phyloP scores from a whole-genome alignment of 2,113 vertebrate species.

The Stegastes partitus region DNA sequence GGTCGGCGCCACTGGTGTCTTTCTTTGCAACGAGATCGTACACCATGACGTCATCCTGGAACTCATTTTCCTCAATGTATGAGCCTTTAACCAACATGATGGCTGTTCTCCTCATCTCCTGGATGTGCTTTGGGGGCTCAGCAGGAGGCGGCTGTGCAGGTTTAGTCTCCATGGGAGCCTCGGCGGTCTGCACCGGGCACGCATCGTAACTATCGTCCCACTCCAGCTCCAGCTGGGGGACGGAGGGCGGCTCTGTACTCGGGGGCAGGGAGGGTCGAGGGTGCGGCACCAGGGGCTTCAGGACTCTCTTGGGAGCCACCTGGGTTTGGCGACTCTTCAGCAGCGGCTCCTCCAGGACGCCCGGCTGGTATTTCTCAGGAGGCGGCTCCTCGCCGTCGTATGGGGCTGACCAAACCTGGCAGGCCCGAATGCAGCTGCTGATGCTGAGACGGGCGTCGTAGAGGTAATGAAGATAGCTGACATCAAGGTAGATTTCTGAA shows the following conservation, averaged over 20 bases:
- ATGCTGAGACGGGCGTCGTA: slow-evolving; percentile 91
- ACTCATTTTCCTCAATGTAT: slow-evolving; percentile 96
- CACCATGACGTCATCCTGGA: slow-evolving; percentile 96
- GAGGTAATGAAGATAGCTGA: slow-evolving; percentile 96
- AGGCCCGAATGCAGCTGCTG: slow-evolving; percentile 88
- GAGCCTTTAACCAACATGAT: slow-evolving; percentile 92
- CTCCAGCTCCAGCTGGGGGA: slow-evolving; percentile 90
- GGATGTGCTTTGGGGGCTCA: slow-evolving; percentile 92
- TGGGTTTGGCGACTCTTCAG: slow-evolving; percentile 41
- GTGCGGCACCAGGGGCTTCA: slow-evolving; percentile 25
- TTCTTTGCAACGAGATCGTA: slow-evolving; percentile 94
- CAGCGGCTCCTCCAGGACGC: slow-evolving; percentile 81
- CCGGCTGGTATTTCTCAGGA: slow-evolving; percentile 87
- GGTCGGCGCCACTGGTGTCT: slow-evolving; percentile 81
- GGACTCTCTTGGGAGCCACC: slow-evolving; percentile 57
- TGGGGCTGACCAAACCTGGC: slow-evolving; percentile 92
- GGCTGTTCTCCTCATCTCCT: slow-evolving; percentile 94
- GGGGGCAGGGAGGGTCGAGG: slow-evolving; percentile 16
- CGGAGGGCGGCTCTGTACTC: slow-evolving; percentile 49
- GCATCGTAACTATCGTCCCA: slow-evolving; percentile 98
- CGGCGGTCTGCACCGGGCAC: slow-evolving; percentile 82
- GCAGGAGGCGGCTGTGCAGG: slow-evolving; percentile 32
- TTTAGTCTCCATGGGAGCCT: slow-evolving; percentile 33
- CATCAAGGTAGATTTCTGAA: slow-evolving; percentile 89
- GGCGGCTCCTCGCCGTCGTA: slow-evolving; percentile 93